A percentile compares a stretch with the other conserved stretches of the same genome.
phyloP scores from a whole-genome alignment of 2,113 vertebrate species.

The Sterrhoptilus dennistouni region DNA sequence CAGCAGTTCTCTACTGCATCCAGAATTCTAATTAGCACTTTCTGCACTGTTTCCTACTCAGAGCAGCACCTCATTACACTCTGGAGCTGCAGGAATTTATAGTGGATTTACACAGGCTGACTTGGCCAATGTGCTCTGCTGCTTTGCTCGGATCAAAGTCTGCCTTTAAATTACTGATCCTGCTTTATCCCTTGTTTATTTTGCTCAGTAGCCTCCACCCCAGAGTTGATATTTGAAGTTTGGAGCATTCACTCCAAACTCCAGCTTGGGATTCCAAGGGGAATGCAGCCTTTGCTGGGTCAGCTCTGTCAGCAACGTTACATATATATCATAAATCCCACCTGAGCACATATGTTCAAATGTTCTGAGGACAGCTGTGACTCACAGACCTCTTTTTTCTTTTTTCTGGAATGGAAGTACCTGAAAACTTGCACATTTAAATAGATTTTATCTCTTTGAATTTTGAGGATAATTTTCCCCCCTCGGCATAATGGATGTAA shows the following conservation, averaged over 20 bases:
- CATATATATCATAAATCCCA: background rate
- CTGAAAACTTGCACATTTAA: background rate
- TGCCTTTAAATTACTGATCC: background rate
- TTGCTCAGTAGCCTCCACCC: background rate
- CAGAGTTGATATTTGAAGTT: background rate
- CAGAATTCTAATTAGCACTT: background rate
- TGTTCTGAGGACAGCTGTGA: constrained; percentile 18
- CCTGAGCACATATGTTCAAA: background rate
- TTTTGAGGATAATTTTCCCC: background rate
- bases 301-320: background rate
- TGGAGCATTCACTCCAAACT: background rate
- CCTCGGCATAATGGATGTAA: background rate
- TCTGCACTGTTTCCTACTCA: background rate
- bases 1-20: background rate
- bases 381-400: background rate
- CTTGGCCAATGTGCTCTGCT: background rate
- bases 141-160: background rate
- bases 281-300: background rate
- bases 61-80: background rate
- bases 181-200: background rate
- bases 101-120: background rate
- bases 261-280: background rate
- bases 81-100: background rate
- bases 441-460: background rate
- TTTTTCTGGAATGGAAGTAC: background rate